Conservation (phyloP, 2,888 invertebrate genomes). For the Agapostemon virescens region DNA sequence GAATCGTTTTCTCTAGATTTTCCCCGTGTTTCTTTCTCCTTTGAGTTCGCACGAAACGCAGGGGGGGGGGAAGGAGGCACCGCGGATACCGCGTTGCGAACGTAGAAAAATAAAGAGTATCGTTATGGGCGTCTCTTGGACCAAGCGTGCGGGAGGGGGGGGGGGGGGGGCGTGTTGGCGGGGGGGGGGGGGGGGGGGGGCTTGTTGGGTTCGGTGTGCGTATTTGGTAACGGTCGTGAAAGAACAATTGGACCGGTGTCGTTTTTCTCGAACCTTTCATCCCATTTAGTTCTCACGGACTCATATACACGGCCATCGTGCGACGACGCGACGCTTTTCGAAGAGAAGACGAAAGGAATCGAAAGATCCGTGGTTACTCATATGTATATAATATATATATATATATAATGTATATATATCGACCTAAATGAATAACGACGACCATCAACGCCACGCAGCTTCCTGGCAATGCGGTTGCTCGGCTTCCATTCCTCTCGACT, state of each 20-base stretch:
- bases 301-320: constrained; percentile 32
- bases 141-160: constrained; percentile 1
- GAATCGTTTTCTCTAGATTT: too few relatives aligned
- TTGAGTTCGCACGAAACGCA: too few relatives aligned
- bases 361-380: constrained; percentile 43
- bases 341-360: constrained; percentile 49
- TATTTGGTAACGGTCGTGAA: constrained; percentile 20
- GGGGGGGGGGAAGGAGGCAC: too few relatives aligned
- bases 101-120: constrained; percentile 53
- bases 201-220: constrained; percentile 10
- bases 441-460: constrained; percentile 32
- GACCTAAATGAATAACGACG: constrained; percentile 34
- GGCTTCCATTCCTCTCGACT: constrained; percentile 40
- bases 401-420: constrained; percentile 37
- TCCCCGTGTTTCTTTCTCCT: too few relatives aligned
- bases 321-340: constrained; percentile 35
- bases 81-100: too few relatives aligned
- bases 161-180: too few relatives aligned
- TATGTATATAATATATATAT: too few relatives aligned
- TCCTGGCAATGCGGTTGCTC: constrained; percentile 29
- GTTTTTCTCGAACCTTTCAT: neutral
- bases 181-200: too few relatives aligned
- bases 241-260: constrained; percentile 10
- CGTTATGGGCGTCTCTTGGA: constrained; percentile 22
- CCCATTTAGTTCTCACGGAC: constrained; percentile 49